phyloP scores from a whole-genome alignment of 2,888 invertebrate genomes.

The Odontocolon sp. region DNA sequence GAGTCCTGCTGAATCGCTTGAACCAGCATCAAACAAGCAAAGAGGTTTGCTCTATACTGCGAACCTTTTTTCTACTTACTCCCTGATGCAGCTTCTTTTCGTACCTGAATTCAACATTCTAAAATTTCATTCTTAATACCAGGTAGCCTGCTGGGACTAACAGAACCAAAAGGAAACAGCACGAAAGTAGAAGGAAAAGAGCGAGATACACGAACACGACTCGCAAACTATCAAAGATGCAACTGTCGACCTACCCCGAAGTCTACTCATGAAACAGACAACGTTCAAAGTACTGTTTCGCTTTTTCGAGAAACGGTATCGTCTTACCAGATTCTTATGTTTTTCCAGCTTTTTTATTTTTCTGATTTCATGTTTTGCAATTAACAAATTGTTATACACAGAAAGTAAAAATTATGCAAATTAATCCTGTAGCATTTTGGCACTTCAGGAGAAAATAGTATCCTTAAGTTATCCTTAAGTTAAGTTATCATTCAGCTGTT shows the following conservation, averaged over 20 bases:
- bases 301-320: constrained; percentile 16
- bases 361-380: no score
- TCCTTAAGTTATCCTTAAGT: no score
- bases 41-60: constrained; percentile 1
- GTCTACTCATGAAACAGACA: constrained; percentile 16
- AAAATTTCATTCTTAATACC: constrained; percentile 72
- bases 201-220: background rate
- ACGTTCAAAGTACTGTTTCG: background rate
- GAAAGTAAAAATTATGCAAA: no score
- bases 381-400: no score
- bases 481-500: no score
- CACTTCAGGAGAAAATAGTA: no score
- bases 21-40: no score
- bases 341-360: background rate
- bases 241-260: constrained; percentile 52
- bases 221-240: constrained; percentile 55
- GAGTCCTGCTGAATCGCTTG: constrained; percentile 6
- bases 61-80: background rate
- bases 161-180: background rate
- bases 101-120: constrained; percentile 66
- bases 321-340: constrained; percentile 35
- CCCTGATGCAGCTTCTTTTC: background rate
- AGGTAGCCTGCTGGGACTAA: constrained; percentile 35
- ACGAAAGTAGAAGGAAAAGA: constrained; percentile 23
- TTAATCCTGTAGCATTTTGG: no score